Base-by-base conservation (phyloP, 2,113 vertebrate species). In the Alouatta palliata region DNA sequence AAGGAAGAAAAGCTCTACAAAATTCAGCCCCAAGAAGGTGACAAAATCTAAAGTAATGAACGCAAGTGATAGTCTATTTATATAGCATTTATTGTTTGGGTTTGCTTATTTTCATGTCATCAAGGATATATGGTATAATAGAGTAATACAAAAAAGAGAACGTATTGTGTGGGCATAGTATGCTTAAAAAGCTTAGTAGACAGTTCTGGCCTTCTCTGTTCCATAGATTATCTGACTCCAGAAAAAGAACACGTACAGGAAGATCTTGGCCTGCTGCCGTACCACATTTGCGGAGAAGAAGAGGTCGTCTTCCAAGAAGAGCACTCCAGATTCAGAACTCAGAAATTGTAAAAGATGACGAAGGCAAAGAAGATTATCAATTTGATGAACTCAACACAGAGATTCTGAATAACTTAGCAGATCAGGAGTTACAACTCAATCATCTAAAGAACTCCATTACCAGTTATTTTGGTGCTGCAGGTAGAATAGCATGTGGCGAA, bases 371-470 rank as follows among this genome's bases (percentile, higher is more conserved):
- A 54, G 98, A 99, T 85, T 99, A 98, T 96, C 98, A 99, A 5
- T 99, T 99, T 87, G 98, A 99, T 68, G 99, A 99, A 98, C 99
- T 99, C 94, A 99, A 99, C 98, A 98, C 99, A 94, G 99, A 99
- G 98, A 99, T 99, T 98, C 98, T 99, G 96, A 99, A 99, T 96
- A 99, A 99, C 97, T 99, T 99, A 98, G 98, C 98, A 95, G 99
- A 99, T 98, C 99, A 99, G 96, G 99, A 99, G 96, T 98, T 99
- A 90, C 99, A 99, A 97, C 99, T 99, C 95, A 99, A 99, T 98
- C 99, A 99, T 98, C 99, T 99, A 86, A 99, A 99, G 98, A 99
- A 99, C 99, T 99, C 99, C 1, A 99, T 99, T 97, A 99, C 99
- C 98, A 99, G 99, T 98, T 99, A 99, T 91, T 99, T 99, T 95